Evolutionary conservation across 2,113 vertebrate species (phyloP), one percentile per base, ranked within the genome.

Genomic region (Neopipo cinnamomea): DNA sequence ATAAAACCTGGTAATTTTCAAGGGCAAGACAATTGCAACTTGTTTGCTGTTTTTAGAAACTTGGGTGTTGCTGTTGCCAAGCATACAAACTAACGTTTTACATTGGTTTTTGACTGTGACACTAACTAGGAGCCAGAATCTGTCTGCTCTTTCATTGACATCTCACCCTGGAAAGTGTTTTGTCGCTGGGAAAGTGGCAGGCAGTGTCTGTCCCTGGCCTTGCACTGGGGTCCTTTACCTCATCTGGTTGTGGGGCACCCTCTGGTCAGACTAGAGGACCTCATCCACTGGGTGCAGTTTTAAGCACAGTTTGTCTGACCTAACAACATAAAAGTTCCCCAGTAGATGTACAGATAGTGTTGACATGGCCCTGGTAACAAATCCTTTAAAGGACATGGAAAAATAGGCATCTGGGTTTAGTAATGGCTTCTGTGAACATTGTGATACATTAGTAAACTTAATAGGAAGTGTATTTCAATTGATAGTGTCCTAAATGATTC

Each of bases 11-110:
- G 16, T 67, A 67, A 74, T 95, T 96, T 93, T 86, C 72, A 81
- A 91, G 76, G 74, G 72, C 79, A 44, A 63, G 75, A 77, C 25
- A 80, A 62, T 74, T 91, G 39, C 77, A 89, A 52, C 14, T 89
- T 88, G 23, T n/a, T 74, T 14, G 8, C 46, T 83, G n/a, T 73
- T 83, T 96, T 83, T 96, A 78, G 72, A 83, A 90, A 84, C n/a
- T 53, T 71, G n/a, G 6, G 20, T 84, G 59, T 52, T 72, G 11
- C 46, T 77, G 28, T 80, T 86, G 80, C 72, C 55, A 71, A 19
- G 42, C 59, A 1, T 77, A 31, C 13, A 12, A 35, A 76, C 16
- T n/a, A 33, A 42, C 41, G 24, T 31, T 88, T 52, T 83, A 55
- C 42, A 3, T 1, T 56, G 46, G 0, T 25, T 88, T 91, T 74